Conservation (phyloP, 2,797 vertebrate species). For the Nannoperca obscura region DNA sequence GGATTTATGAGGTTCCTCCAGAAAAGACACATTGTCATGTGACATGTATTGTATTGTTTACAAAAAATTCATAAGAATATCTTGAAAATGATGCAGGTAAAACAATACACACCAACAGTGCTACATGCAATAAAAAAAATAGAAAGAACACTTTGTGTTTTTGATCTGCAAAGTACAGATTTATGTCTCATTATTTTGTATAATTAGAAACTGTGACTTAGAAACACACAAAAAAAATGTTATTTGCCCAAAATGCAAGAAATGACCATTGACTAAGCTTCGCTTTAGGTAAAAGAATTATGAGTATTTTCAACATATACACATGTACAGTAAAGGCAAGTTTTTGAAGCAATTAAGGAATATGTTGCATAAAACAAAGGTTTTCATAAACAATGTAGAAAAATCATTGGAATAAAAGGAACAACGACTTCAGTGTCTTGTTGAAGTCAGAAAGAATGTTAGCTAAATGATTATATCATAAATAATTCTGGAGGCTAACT, state of each 20-base stretch:
- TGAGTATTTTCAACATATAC: neutral
- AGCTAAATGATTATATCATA: too few species aligned
- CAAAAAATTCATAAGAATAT: neutral
- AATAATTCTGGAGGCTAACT: neutral
- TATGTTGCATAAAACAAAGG: neutral
- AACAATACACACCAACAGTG: too few species aligned
- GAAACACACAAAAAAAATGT: neutral
- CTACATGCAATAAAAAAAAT: neutral
- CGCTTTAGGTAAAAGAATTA: neutral
- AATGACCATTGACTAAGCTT: neutral
- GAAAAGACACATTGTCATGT: neutral
- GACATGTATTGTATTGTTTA: neutral
- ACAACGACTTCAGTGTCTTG: neutral
- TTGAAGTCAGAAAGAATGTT: neutral
- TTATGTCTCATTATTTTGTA: neutral
- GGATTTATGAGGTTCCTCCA: neutral
- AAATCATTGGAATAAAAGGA: neutral
- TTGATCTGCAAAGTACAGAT: neutral
- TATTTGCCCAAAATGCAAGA: neutral
- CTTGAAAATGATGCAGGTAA: neutral
- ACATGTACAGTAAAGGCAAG: neutral
- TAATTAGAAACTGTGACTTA: neutral
- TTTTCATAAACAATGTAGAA: neutral
- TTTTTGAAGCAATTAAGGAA: neutral
- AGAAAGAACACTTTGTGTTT: neutral